These are phyloP conservation scores for Pycnomerus fuliginosus DNA, from an alignment of 2,888 invertebrate genomes.

Conservation along the genomic window DNA sequence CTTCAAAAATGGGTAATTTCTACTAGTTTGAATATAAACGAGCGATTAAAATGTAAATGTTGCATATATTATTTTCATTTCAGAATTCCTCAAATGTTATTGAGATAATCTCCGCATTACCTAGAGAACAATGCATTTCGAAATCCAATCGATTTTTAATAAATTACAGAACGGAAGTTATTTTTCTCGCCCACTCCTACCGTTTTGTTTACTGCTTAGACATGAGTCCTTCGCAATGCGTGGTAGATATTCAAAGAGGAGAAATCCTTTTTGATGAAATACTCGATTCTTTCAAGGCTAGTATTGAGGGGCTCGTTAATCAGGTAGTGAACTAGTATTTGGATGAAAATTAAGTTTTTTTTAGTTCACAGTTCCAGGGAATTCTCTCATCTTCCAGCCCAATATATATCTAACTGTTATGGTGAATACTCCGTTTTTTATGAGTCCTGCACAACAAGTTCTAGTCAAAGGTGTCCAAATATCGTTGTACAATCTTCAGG, in stretches of 20 bases:
- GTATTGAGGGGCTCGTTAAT: constrained; percentile 58
- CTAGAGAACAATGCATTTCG: constrained; percentile 53
- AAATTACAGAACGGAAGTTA: constrained; percentile 60
- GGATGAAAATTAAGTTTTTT: constrained; percentile 42
- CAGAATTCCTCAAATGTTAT: constrained; percentile 58
- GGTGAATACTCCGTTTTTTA: constrained; percentile 73
- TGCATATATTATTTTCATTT: constrained; percentile 27
- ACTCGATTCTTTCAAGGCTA: constrained; percentile 57
- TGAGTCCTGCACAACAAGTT: constrained; percentile 70
- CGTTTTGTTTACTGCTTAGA: constrained; percentile 74
- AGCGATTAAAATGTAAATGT: constrained; percentile 4
- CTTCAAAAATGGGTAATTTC: constrained; percentile 42
- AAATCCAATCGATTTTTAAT: constrained; percentile 56
- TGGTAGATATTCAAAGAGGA: constrained; percentile 64
- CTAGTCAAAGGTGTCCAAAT: constrained; percentile 69
- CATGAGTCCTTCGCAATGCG: constrained; percentile 73
- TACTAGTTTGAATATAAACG: not conserved
- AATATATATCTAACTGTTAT: constrained; percentile 73
- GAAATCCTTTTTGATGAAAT: constrained; percentile 65
- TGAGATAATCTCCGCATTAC: constrained; percentile 64
- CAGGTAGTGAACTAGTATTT: constrained; percentile 48
- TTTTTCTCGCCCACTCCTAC: constrained; percentile 70
- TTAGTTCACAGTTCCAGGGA: constrained; percentile 70
- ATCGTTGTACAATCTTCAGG: constrained; percentile 59
- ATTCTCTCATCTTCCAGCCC: constrained; percentile 61